phyloP scores from a whole-genome alignment of 2,797 vertebrate genomes.

The Myripristis murdjan region DNA sequence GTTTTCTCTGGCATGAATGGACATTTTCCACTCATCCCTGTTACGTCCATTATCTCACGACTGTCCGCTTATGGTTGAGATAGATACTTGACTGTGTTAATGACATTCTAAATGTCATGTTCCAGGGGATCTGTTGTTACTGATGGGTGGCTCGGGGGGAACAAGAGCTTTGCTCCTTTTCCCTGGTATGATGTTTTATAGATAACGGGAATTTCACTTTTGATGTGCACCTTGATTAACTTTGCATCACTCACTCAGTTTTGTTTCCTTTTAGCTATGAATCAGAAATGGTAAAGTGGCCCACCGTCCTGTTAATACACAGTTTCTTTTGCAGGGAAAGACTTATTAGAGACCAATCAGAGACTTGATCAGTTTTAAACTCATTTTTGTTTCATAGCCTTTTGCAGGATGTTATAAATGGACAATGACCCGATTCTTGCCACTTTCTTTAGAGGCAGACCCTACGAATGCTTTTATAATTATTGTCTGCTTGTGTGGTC shows the following conservation, averaged over 20 bases:
- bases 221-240: slow-evolving; percentile 9
- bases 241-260: slow-evolving; percentile 3
- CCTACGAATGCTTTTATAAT: neutral
- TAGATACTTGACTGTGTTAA: slow-evolving; percentile 12
- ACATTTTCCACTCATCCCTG: slow-evolving; percentile 66
- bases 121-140: slow-evolving; percentile 21
- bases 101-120: slow-evolving; percentile 38
- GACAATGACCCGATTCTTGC: neutral
- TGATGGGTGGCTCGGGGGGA: neutral
- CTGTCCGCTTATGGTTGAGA: slow-evolving; percentile 32
- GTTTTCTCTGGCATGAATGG: slow-evolving; percentile 66
- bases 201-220: neutral
- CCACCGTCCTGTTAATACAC: slow-evolving; percentile 9
- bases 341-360: neutral
- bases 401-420: neutral
- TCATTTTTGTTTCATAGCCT: neutral
- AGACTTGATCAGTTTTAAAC: neutral
- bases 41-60: slow-evolving; percentile 46
- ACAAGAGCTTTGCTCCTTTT: neutral
- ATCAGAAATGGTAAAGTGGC: slow-evolving; percentile 14
- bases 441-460: neutral
- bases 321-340: slow-evolving; percentile 2
- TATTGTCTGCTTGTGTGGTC: neutral
- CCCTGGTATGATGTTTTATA: slow-evolving; percentile 11
- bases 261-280: slow-evolving; percentile 16